A percentile compares a stretch with the other conserved stretches of the same genome.
phyloP scores from a whole-genome alignment of 1,140 invertebrate species.

The Pogonus chalceus region DNA sequence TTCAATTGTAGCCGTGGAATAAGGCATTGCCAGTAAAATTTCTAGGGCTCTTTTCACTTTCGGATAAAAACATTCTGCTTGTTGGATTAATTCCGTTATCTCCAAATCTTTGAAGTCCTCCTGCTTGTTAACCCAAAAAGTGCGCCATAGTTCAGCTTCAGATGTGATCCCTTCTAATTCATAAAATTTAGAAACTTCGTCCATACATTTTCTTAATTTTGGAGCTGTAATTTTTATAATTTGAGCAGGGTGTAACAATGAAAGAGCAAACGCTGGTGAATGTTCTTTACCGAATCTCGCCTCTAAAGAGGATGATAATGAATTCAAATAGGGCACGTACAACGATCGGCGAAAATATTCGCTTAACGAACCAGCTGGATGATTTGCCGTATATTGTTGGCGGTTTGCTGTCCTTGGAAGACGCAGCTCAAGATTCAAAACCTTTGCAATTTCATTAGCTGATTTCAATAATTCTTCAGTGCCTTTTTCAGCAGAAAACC shows the following conservation, averaged over 20 bases:
- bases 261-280: too few species aligned
- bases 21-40: background rate
- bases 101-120: background rate
- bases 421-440: background rate
- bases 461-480: background rate
- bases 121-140: background rate
- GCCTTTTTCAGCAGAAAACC: background rate
- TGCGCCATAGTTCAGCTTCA: background rate
- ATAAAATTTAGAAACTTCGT: background rate
- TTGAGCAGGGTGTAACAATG: background rate
- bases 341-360: background rate
- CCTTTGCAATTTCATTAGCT: background rate
- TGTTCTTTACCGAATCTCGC: background rate
- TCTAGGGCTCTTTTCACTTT: too few species aligned
- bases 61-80: too few species aligned
- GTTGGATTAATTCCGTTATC: too few species aligned
- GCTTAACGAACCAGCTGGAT: background rate
- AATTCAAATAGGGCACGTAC: background rate
- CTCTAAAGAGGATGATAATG: background rate
- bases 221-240: too few species aligned
- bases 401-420: background rate
- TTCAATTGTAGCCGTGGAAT: conserved; percentile 1
- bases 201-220: too few species aligned
- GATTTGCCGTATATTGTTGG: background rate
- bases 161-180: background rate